These are phyloP conservation scores for Athene cunicularia DNA, from an alignment of 2,113 vertebrate genomes.

Conservation along the genomic window DNA sequence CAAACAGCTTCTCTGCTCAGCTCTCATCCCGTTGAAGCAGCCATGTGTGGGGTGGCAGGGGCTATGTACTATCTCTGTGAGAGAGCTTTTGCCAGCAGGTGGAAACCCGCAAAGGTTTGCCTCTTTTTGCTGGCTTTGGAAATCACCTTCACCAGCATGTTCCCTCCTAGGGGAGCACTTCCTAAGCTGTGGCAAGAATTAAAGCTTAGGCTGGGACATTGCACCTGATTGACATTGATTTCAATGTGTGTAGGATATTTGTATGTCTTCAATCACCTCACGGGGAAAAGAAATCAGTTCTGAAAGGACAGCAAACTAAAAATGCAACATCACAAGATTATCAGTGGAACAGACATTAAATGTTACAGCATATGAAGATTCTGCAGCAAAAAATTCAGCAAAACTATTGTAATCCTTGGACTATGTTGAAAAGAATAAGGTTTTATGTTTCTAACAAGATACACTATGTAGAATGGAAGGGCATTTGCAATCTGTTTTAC, in stretches of 20 bases:
- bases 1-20: constrained; percentile 84
- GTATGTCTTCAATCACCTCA: constrained; percentile 68
- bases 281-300: constrained; percentile 59
- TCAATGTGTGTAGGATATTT: constrained; percentile 59
- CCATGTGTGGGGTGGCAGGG: constrained; percentile 84
- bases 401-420: constrained; percentile 16
- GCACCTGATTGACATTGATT: constrained; percentile 76
- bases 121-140: constrained; percentile 77
- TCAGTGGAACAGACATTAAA: constrained; percentile 33
- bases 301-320: constrained; percentile 80
- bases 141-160: constrained; percentile 65
- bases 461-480: neutral
- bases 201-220: constrained; percentile 68
- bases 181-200: constrained; percentile 69
- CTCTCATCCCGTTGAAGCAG: constrained; percentile 86
- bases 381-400: constrained; percentile 23
- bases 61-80: constrained; percentile 87
- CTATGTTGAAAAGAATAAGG: neutral
- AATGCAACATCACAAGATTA: constrained; percentile 77
- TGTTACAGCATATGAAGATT: constrained; percentile 37
- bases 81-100: constrained; percentile 82
- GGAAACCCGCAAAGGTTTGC: constrained; percentile 89
- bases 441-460: neutral
- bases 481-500: constrained; percentile 1
- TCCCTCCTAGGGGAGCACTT: constrained; percentile 63